Base-by-base conservation (phyloP, 1,140 invertebrate species). In the Ruditapes philippinarum region DNA sequence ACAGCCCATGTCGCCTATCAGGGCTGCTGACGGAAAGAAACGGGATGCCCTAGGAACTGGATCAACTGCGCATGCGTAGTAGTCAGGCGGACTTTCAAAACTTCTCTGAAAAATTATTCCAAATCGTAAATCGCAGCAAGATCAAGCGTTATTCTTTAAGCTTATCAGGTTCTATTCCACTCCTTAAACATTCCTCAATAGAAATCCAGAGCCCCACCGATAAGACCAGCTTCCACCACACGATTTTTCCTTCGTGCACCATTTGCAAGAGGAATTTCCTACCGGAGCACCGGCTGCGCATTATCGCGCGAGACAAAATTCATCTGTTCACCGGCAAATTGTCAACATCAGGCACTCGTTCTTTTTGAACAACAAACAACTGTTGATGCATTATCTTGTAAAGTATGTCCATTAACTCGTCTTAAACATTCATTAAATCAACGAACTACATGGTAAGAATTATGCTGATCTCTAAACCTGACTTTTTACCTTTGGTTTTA, bases 281-380 rank as follows among this genome's bases (percentile, higher is more conserved):
- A 79, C 74, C 25, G 9, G 74, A 54, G 17, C 74, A 79, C 74
- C 74, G 74, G 74, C 74, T 79, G 74, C 74, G n/a, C 45, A 79
- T 33, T 79, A 79, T 28, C n/a, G 74, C 74, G 49, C 74, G 74
- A 79, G 74, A 40, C 38, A 79, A 79, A 79, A 79, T 25, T 79
- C 74, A 79, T 33, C 9, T 79, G 74, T 54, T 49, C 74, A 79
- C 74, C n/a, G n/a, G n/a, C n/a, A n/a, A n/a, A n/a, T n/a, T n/a
- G n/a, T n/a, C n/a, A n/a, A n/a, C n/a, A n/a, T 19, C n/a, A 33
- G 17, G 28, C 19, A 42, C 40, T 33, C 40, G 17, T 14, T 79
- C 19, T 49, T 79, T 79, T 79, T 79, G 17, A 45, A 22, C n/a
- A 79, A 79, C n/a, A 31, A 73, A 73, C 68, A 73, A n/a, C 68